Base-by-base conservation (phyloP, 1,140 invertebrate species). In the Mizuhopecten yessoensis region DNA sequence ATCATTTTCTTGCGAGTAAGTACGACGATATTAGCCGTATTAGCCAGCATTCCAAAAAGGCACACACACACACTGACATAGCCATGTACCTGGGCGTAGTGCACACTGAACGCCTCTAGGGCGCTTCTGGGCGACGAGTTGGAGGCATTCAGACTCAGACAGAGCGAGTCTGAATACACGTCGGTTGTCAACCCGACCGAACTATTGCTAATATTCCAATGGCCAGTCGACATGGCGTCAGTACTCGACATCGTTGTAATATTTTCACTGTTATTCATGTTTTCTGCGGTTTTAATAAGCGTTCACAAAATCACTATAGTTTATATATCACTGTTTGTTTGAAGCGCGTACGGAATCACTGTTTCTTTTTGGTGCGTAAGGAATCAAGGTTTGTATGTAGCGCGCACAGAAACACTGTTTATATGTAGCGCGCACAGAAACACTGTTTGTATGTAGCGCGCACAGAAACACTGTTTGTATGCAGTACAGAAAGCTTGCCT, bases 1-100 rank as follows among this genome's bases (percentile, higher is more conserved):
- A 97, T 97, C 97, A 99, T 98, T 92, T 99, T 98, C 93, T 98
- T 98, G 39, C 98, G 97, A 0, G 98, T 99, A 42, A 99, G 96
- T 0, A 99, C 98, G 3, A 98, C 97, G 89, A 99, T 98, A 95
- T 99, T 99, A 33, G 99, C 96, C 10, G 98, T 97, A 95, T 99
- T 99, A 17, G 99, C 98, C 90, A 99, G 96, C 39, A 98, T 98
- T 39, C 99, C 99, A 94, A 99, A 98, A 36, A 98, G 95, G 96
- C 99, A 99, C 7, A 99, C 98, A 2, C 97, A 94, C 0, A 98
- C 96, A 33, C 97, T 97, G 34, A 98, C 95, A 95, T 98, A 98
- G 2, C 98, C 98, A 95, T 98, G 98, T 23, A 97, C 89, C 0
- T 93, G 88, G 0, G 94, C 94, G 91, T 97, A 97, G 0, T 88